Conservation (phyloP, 2,113 vertebrate species). For the Phrynosoma blainvillii region DNA sequence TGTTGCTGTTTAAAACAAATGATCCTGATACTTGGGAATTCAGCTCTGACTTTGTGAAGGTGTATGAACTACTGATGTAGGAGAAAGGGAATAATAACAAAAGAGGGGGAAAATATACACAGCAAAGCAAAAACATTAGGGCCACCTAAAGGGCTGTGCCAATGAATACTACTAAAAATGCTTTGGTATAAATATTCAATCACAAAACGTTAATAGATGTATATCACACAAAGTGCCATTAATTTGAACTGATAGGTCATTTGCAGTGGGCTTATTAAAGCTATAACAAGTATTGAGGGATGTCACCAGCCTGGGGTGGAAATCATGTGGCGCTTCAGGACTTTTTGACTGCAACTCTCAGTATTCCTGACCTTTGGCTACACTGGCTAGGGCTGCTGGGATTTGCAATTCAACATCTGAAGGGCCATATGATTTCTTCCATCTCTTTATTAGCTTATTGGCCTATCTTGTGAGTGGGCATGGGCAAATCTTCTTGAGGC, state of each 20-base stretch:
- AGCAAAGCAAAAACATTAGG: background rate
- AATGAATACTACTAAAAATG: background rate
- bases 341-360: too few relatives aligned
- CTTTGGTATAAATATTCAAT: background rate
- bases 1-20: background rate
- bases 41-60: background rate
- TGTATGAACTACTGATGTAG: background rate
- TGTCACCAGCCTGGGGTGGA: background rate
- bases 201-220: background rate
- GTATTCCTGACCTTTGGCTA: too few relatives aligned
- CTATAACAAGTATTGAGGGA: background rate
- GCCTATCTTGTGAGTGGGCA: too few relatives aligned
- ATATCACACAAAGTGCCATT: background rate
- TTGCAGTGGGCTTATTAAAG: background rate
- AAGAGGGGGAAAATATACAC: background rate
- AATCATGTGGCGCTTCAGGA: too few relatives aligned
- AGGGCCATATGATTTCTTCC: too few relatives aligned
- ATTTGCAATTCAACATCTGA: too few relatives aligned
- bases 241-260: background rate
- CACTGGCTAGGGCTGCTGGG: too few relatives aligned
- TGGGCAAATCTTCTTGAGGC: background rate
- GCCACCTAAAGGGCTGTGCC: background rate
- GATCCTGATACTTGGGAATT: background rate
- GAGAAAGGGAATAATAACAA: background rate
- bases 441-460: too few relatives aligned